phyloP scores from a whole-genome alignment of 2,113 vertebrate genomes.

The Pipa parva region DNA sequence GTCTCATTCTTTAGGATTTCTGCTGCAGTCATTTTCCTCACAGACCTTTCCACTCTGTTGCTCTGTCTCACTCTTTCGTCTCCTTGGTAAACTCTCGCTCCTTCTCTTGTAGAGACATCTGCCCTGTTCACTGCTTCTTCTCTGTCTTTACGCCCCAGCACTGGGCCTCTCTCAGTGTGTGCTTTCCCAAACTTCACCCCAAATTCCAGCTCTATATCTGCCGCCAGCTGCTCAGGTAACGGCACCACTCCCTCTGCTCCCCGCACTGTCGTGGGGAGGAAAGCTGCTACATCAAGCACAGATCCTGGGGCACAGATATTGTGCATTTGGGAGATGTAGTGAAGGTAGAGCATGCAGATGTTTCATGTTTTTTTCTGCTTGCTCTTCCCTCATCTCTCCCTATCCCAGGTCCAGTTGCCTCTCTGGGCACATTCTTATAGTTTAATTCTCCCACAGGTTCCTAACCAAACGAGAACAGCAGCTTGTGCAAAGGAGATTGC shows the following conservation, averaged over 20 bases:
- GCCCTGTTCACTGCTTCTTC: slow-evolving; percentile 98
- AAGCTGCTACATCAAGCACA: slow-evolving; percentile 11
- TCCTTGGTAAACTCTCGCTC: slow-evolving; percentile 74
- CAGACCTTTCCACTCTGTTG: slow-evolving; percentile 60
- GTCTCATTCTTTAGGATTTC: slow-evolving; percentile 21
- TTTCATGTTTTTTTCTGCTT: slow-evolving; percentile 16
- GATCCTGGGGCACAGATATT: slow-evolving; percentile 25
- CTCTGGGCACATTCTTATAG: background rate
- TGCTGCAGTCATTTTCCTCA: slow-evolving; percentile 18
- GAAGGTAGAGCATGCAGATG: slow-evolving; percentile 22
- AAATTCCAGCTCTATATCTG: slow-evolving; percentile 99
- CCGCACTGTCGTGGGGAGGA: slow-evolving; percentile 20
- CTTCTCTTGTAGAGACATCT: slow-evolving; percentile 94
- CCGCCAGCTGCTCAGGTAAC: slow-evolving; percentile 99
- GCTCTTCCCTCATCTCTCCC: slow-evolving; percentile 36
- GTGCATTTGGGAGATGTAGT: slow-evolving; percentile 28
- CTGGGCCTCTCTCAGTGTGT: slow-evolving; percentile 98
- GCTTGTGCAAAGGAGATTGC: slow-evolving; percentile 84
- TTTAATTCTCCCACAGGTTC: slow-evolving; percentile 67
- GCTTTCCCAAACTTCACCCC: slow-evolving; percentile 97
- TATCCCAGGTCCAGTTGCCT: background rate
- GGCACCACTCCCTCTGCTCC: slow-evolving; percentile 67
- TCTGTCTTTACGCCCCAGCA: slow-evolving; percentile 98
- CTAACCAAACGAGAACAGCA: slow-evolving; percentile 93
- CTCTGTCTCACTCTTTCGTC: slow-evolving; percentile 66